A percentile compares a stretch with the other conserved stretches of the same genome.
These are phyloP conservation scores for Aphidius ervi DNA, from an alignment of 1,140 invertebrate genomes.

Conservation along the genomic window DNA sequence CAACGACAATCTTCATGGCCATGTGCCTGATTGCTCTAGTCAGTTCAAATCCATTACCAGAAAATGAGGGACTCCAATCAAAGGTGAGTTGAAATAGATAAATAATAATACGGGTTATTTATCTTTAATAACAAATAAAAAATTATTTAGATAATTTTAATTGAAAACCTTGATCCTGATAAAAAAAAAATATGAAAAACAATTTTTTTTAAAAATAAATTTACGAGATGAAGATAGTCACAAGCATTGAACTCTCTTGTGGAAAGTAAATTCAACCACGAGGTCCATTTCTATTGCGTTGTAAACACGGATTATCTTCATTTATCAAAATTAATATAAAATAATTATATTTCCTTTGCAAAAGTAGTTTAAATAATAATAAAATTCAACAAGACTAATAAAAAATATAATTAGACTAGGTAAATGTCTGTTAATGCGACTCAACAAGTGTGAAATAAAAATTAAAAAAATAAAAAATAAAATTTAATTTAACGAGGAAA, in stretches of 20 bases:
- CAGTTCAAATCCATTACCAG: conserved; percentile 39
- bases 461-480: too few relatives aligned
- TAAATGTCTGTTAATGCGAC: too few relatives aligned
- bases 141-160: not conserved
- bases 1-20: conserved; percentile 32
- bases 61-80: conserved; percentile 36
- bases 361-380: too few relatives aligned
- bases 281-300: conserved; percentile 10
- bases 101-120: conserved; percentile 1
- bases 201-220: not conserved
- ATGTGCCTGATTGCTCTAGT: conserved; percentile 38
- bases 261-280: conserved; percentile 16
- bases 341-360: too few relatives aligned
- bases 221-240: too few relatives aligned
- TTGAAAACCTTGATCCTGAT: conserved; percentile 10
- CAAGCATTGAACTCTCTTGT: conserved; percentile 6
- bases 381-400: too few relatives aligned
- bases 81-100: conserved; percentile 34
- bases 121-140: conserved; percentile 2
- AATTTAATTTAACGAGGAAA: too few relatives aligned
- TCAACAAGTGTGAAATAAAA: too few relatives aligned
- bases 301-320: conserved; percentile 10
- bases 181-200: not conserved
- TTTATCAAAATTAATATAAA: not conserved
- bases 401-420: too few relatives aligned